Conservation (phyloP, 2,113 vertebrate genomes). For the Cnemophilus loriae region DNA sequence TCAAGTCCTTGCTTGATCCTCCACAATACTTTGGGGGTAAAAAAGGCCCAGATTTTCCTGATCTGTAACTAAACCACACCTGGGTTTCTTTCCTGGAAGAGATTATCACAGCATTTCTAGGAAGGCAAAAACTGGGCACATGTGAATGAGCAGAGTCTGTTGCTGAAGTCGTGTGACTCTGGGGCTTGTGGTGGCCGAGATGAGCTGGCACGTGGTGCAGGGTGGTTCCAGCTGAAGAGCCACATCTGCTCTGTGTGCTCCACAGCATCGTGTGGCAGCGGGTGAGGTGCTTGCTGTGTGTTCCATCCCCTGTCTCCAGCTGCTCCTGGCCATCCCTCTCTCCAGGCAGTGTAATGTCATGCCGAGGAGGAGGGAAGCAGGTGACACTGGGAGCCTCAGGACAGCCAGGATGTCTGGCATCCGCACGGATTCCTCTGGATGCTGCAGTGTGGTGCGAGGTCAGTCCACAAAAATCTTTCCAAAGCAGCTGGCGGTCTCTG, state of each 20-base stretch:
- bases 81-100: background rate
- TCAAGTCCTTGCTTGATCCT: background rate
- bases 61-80: background rate
- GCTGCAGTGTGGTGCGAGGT: background rate
- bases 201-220: background rate
- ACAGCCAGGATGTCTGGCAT: background rate
- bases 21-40: background rate
- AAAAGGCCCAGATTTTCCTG: background rate
- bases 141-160: accelerated
- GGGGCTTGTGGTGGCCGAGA: background rate
- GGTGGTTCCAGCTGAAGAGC: background rate
- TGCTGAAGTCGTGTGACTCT: background rate
- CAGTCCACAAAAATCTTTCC: background rate
- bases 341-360: background rate
- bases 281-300: background rate
- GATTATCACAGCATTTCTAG: background rate
- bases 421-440: accelerated
- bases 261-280: accelerated
- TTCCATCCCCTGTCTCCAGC: background rate
- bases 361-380: background rate
- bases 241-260: background rate
- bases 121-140: background rate
- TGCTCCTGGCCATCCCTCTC: background rate
- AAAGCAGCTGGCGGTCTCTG: background rate
- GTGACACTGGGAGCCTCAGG: background rate